These are phyloP conservation scores for Anarhynchus alexandrinus DNA, from an alignment of 2,113 vertebrate genomes.

Conservation along the genomic window DNA sequence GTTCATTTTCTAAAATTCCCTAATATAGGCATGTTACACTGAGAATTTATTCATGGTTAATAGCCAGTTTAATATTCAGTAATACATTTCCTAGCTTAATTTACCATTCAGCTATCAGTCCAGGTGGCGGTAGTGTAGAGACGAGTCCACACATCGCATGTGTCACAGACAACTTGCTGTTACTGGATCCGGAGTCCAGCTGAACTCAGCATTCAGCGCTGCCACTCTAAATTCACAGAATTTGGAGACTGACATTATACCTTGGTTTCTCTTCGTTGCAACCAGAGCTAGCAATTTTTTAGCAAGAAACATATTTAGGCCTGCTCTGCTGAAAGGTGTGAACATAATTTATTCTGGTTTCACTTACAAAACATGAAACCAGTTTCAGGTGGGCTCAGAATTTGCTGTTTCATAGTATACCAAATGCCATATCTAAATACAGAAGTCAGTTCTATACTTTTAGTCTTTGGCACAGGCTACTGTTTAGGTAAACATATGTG, in stretches of 20 bases:
- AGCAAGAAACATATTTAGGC: constrained; percentile 47
- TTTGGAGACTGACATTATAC: neutral
- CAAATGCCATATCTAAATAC: constrained; percentile 46
- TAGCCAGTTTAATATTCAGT: constrained; percentile 52
- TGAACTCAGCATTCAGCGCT: neutral
- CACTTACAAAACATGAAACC: constrained; percentile 10
- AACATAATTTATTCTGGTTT: constrained; percentile 50
- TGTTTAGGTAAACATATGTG: constrained; percentile 46
- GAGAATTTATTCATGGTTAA: constrained; percentile 45
- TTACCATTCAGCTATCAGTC: constrained; percentile 52
- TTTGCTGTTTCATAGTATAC: constrained; percentile 36
- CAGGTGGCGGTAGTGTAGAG: constrained; percentile 46
- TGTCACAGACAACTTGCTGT: constrained; percentile 37
- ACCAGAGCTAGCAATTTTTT: constrained; percentile 10
- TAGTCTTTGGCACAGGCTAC: constrained; percentile 13
- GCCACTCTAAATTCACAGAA: constrained; percentile 28
- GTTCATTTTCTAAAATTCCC: neutral
- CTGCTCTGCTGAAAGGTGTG: constrained; percentile 52
- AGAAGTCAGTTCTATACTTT: constrained; percentile 6
- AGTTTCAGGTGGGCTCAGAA: constrained; percentile 43
- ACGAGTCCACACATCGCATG: constrained; percentile 13
- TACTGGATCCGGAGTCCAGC: neutral
- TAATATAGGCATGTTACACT: neutral
- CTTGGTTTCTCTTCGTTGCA: neutral
- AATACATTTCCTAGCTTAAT: constrained; percentile 35